Conservation (phyloP, 1,140 invertebrate species). For the Trichonephila inaurata region DNA sequence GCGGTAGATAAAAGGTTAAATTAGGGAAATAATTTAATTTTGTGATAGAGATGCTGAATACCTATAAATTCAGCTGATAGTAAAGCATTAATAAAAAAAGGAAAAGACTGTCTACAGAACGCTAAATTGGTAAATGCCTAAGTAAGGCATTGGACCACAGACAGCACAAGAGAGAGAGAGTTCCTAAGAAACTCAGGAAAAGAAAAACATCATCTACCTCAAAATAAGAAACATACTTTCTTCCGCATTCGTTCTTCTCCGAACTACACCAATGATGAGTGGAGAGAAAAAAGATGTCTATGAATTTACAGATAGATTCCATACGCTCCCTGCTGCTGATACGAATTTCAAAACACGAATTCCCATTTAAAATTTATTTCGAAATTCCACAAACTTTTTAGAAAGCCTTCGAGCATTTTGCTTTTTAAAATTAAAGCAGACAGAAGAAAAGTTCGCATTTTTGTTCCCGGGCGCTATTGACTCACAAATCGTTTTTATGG, state of each 20-base stretch:
- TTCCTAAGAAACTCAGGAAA: not conserved
- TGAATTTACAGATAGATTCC: not conserved
- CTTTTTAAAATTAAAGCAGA: slow-evolving; percentile 28
- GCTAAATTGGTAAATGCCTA: not conserved
- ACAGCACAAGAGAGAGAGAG: no score
- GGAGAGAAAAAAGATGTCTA: not conserved
- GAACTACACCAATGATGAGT: not conserved
- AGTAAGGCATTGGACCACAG: not conserved
- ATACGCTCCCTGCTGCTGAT: not conserved
- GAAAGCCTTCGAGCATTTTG: not conserved
- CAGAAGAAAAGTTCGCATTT: not conserved
- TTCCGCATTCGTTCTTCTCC: not conserved
- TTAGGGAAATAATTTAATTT: no score
- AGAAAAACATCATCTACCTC: not conserved
- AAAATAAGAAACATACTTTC: not conserved
- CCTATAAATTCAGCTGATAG: no score
- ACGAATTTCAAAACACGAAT: slow-evolving; percentile 2
- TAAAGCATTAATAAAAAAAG: not conserved
- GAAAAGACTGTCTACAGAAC: not conserved
- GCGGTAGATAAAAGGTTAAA: no score
- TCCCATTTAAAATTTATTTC: slow-evolving; percentile 23
- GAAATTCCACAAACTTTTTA: not conserved
- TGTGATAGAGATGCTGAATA: no score
- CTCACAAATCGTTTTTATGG: slow-evolving; percentile 9
- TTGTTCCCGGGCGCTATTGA: not conserved